Evolutionary conservation across 2,113 vertebrate species (phyloP), one percentile per base, ranked within the genome.

Genomic region (Microcebus griseorufus): DNA sequence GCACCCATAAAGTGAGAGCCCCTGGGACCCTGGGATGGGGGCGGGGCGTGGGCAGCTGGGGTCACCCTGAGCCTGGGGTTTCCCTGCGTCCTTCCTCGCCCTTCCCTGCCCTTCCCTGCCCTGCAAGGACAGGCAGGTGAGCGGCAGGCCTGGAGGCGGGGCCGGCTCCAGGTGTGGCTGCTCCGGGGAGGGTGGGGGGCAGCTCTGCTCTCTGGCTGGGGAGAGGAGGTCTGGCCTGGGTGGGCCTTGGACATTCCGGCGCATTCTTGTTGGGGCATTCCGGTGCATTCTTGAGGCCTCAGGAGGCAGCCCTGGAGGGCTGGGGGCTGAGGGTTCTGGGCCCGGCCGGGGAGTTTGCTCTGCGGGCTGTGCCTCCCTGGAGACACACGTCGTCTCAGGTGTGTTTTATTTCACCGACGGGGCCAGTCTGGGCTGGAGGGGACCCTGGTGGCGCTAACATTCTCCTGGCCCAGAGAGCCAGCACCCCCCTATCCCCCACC

Each of bases 191-290:
- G 20, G 2, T 42, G 0, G 1, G 12, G 7, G 23, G 6, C 22
- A 0, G 9, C 29, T n/a, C 29, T 4, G 65, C 9, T 39, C 2
- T 39, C 53, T 53, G 0, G 9, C 29, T 17, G 18, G 20, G 1
- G 29, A 22, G 18, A 9, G 12, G 4, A 39, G 18, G 25, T 39
- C 45, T 29, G n/a, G n/a, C 7, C 62, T 22, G 7, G 6, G 6
- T 1, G 5, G 3, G 72, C 29, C 3, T 4, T 13, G 29, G 29
- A 9, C 23, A 32, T 25, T 76, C 48, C 10, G 48, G 48, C 9
- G 9, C 48, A 12, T 48, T 48, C 45, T 48, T 48, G 45, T 10
- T 48, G 45, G 27, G 39, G 6, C 23, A 23, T 25, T 76, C 51
- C 10, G 20, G 22, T 14, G 2, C n/a, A 7, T 88, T 42, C 42